Conservation (phyloP, 2,113 vertebrate genomes). For the Oryctolagus cuniculus region DNA sequence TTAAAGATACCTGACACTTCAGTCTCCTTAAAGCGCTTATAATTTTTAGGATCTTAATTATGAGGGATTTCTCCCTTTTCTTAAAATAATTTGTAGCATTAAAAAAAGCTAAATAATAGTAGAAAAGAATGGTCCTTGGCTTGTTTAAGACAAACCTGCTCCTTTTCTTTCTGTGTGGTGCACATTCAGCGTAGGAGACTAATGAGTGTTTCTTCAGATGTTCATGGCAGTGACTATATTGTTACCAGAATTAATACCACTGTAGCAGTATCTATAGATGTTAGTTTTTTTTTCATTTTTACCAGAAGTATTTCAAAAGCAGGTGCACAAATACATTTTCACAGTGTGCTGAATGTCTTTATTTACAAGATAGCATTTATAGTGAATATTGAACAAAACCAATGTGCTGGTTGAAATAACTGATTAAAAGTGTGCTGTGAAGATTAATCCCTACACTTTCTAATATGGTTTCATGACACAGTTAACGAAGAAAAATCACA, state of each 20-base stretch:
- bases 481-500: conserved; percentile 85
- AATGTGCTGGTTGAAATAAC: conserved; percentile 89
- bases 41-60: conserved; percentile 70
- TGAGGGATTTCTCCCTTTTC: conserved; percentile 59
- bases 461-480: conserved; percentile 86
- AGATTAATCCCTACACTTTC: conserved; percentile 86
- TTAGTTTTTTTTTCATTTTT: conserved; percentile 85
- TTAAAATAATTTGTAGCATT: conserved; percentile 66
- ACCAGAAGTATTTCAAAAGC: conserved; percentile 89
- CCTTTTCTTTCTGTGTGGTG: conserved; percentile 69
- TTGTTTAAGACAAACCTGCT: conserved; percentile 60
- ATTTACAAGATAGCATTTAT: conserved; percentile 92
- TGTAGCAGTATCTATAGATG: conserved; percentile 87
- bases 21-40: conserved; percentile 80
- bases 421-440: conserved; percentile 89
- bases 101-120: conserved; percentile 40
- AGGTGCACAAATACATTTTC: conserved; percentile 92
- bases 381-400: conserved; percentile 89
- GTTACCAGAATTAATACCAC: conserved; percentile 88
- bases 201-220: conserved; percentile 84
- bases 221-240: conserved; percentile 89
- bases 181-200: conserved; percentile 67
- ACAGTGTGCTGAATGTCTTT: conserved; percentile 90
- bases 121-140: conserved; percentile 73
- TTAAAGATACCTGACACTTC: conserved; percentile 78